Base-by-base conservation (phyloP, 2,797 vertebrate species). In the Poeciliopsis infans region DNA sequence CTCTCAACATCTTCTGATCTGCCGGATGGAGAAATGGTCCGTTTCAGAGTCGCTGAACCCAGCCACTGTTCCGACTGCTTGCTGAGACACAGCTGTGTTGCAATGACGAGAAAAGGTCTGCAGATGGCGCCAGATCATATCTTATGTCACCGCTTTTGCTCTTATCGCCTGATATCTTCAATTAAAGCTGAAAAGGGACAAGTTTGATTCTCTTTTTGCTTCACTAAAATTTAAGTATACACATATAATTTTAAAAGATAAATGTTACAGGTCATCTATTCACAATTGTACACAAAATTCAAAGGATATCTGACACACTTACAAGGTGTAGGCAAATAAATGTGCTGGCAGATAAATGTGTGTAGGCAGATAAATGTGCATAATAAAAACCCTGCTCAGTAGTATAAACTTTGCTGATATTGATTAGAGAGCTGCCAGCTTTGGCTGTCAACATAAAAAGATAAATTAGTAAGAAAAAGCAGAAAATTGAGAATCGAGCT, bases 121-220 rank as follows among this genome's bases (percentile, higher is more conserved):
- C 3, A 88, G 93, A 86, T 81, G 88, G 88, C 74, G 86, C 69
- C 82, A 82, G 15, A 91, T 69, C 51, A 61, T 75, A 74, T 43
- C 18, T 77, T 16, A 77, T 33, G 4, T 39, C 61, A 10, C 3
- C 74, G 28, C 76, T 43, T 0, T 45, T 13, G 46, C 7, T 11
- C 39, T 23, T 4, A 20, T 81, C 25, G 6, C 45, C 83, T 75
- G 47, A 64, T 68, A 72, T 75, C 45, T 76, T 69, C 18, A 90
- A 92, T 91, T 92, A 88, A 89, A 49, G 3, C 74, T 76, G 36
- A 82, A 68, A 68, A 41, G 49, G 7, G 36, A 49, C 18, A 3
- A 1, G 10, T 7, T 7, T 69, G 3, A 10, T 13, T 33, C 15
- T 61, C 28, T 69, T 53, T 49, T 53, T 74, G 47, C 12, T 33